Percentiles rank a stretch among this genome's conserved stretches.
These are phyloP conservation scores for Ophiothrix spiculata DNA, from an alignment of 35 echinoderm and acorn worm species.

Conservation along the genomic window DNA sequence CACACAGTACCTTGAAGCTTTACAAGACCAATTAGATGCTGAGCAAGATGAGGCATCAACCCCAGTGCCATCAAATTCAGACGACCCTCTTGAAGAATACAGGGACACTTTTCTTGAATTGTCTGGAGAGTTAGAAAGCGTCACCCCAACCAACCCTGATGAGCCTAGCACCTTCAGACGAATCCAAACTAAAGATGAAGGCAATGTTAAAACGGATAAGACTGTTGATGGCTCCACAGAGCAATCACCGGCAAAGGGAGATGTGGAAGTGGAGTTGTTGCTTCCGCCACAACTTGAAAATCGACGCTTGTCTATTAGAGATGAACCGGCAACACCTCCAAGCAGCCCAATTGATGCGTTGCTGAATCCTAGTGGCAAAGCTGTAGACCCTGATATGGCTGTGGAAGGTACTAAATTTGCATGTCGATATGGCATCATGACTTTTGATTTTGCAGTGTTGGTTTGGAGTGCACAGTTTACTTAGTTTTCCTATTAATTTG, in stretches of 20 bases:
- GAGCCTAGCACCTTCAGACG: background rate
- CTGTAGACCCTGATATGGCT: background rate
- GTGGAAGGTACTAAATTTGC: background rate
- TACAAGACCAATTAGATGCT: background rate
- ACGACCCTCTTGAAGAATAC: background rate
- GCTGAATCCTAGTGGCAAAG: background rate
- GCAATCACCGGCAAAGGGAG: background rate
- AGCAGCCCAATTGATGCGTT: background rate
- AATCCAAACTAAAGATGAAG: background rate
- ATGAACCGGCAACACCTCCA: background rate
- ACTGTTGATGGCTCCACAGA: no score
- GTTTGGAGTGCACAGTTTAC: background rate
- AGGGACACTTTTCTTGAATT: background rate
- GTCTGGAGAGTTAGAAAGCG: background rate
- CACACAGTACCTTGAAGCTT: background rate
- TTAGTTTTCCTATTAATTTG: no score
- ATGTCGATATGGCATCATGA: background rate
- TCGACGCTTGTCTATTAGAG: background rate
- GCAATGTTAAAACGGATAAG: no score
- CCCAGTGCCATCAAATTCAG: background rate
- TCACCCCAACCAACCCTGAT: background rate
- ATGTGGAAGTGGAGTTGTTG: background rate
- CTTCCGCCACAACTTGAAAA: no score
- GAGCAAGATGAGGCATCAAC: background rate
- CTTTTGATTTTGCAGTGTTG: background rate